Base-by-base conservation (phyloP, 1,140 invertebrate species). In the Meloidogyne floridensis region DNA sequence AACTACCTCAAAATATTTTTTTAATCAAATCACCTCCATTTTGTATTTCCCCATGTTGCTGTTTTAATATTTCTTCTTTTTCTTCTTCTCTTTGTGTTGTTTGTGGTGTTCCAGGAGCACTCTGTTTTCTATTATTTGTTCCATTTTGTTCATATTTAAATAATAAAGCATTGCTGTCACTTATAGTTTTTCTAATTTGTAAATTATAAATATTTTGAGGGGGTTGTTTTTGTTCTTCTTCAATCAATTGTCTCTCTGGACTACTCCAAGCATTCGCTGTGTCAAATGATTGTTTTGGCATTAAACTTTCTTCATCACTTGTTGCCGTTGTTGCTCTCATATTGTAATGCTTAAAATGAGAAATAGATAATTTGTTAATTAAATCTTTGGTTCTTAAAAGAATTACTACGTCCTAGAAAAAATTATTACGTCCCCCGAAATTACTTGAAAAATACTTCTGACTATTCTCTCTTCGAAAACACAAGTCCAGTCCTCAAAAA, bases 161-260 rank as follows among this genome's bases (percentile, higher is more conserved):
- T 65, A 65, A 65, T 65, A 65, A 65, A n/a, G 59, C 59, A 65
- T 65, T 65, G n/a, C 59, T 65, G n/a, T 65, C 59, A 65, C 59
- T 65, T 65, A 65, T 65, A n/a, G 59, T 65, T 65, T 65, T 65
- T 65, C 59, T 65, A n/a, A 65, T 65, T 65, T 65, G 59, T 65
- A 6, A 65, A 65, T 65, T 65, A 65, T 65, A 13, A 59, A 59
- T 59, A 59, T 15, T 15, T 59, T 15, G 11, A 2, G 32, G 32
- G 1, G 1, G 4, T 2, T 59, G 11, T 59, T 59, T 15, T 59
- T 59, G 4, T 59, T 15, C 10, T 59, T 59, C 15, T 2, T 59
- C 15, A 32, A 32, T 59, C n/a, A n/a, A 6, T 65, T 65, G 59
- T 65, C 59, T 65, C n/a, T 65, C 59, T n/a, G 59, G 59, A 8